These are phyloP conservation scores for Achroia grisella DNA, from an alignment of 1,140 invertebrate genomes.

Conservation along the genomic window DNA sequence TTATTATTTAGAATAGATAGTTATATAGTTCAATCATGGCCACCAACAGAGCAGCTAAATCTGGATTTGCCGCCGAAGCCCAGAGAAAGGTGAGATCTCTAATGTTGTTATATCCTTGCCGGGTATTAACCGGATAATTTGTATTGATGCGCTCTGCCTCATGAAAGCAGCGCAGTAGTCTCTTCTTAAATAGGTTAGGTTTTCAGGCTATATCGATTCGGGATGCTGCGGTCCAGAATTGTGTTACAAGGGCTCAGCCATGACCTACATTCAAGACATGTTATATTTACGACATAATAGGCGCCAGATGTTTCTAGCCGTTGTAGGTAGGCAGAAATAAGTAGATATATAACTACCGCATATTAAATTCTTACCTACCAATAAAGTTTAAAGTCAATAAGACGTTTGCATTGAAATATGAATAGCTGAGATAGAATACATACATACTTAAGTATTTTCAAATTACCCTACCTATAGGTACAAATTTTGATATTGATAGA, in stretches of 20 bases:
- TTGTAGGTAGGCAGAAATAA: too few species aligned
- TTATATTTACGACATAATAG: conserved; percentile 9
- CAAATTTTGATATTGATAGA: too few species aligned
- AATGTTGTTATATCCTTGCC: conserved; percentile 9
- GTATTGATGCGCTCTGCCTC: neutral
- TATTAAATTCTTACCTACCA: too few species aligned
- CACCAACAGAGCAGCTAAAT: conserved; percentile 91
- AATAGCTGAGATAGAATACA: too few species aligned
- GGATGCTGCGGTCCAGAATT: conserved; percentile 61
- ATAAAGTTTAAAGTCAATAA: too few species aligned
- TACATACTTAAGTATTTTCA: too few species aligned
- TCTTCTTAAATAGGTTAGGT: conserved; percentile 14
- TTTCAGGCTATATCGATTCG: conserved; percentile 39
- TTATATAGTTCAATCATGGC: conserved; percentile 79
- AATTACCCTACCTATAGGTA: too few species aligned
- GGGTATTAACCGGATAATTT: conserved; percentile 11
- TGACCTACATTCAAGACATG: conserved; percentile 51
- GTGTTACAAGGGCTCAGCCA: conserved; percentile 53
- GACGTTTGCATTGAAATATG: too few species aligned
- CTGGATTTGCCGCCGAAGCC: conserved; percentile 94
- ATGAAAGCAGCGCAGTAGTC: too few species aligned
- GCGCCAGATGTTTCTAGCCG: conserved; percentile 11
- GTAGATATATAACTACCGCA: too few species aligned
- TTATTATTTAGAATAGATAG: conserved; percentile 53
- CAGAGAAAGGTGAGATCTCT: conserved; percentile 87